A percentile compares a stretch with the other conserved stretches of the same genome.
Evolutionary conservation across 2,113 vertebrate genomes (phyloP).

Genomic region (Embiotoca jacksoni): DNA sequence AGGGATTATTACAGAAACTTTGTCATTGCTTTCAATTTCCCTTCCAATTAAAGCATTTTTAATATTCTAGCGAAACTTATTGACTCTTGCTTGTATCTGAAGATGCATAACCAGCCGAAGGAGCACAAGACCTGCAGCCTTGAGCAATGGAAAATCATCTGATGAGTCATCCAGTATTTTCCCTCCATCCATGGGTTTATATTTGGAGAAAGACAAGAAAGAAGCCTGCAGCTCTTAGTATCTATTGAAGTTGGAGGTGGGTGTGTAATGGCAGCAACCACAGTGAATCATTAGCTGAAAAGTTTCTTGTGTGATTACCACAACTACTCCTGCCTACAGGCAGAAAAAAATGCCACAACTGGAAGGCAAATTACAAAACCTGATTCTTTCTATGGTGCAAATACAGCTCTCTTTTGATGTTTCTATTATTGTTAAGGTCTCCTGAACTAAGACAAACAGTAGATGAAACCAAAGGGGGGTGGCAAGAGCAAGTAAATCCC

Average conservation of each 20-base stretch:
- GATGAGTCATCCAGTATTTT: slow-evolving; percentile 64
- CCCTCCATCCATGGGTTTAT: slow-evolving; percentile 46
- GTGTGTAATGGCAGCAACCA: slow-evolving; percentile 57
- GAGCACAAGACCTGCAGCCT: slow-evolving; percentile 45
- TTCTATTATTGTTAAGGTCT: neutral
- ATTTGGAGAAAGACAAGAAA: slow-evolving; percentile 60
- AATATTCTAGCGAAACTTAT: neutral
- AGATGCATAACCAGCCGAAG: slow-evolving; percentile 29
- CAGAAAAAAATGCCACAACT: slow-evolving; percentile 8
- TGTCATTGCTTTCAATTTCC: neutral
- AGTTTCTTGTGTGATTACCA: slow-evolving; percentile 45
- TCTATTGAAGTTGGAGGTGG: slow-evolving; percentile 61
- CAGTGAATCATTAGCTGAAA: slow-evolving; percentile 61
- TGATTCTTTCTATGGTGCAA: neutral
- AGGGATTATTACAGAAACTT: neutral
- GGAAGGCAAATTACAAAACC: slow-evolving; percentile 4
- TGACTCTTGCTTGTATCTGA: slow-evolving; percentile 8
- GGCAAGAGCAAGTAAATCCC: neutral
- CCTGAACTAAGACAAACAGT: neutral
- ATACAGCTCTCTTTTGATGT: slow-evolving; percentile 1
- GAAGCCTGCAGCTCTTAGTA: slow-evolving; percentile 40
- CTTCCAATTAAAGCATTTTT: neutral
- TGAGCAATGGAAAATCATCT: slow-evolving; percentile 50
- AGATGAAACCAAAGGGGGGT: neutral
- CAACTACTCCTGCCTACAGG: slow-evolving; percentile 6